phyloP scores from a whole-genome alignment of 35 echinoderm and acorn worm genomes.

The Heliocidaris erythrogramma region DNA sequence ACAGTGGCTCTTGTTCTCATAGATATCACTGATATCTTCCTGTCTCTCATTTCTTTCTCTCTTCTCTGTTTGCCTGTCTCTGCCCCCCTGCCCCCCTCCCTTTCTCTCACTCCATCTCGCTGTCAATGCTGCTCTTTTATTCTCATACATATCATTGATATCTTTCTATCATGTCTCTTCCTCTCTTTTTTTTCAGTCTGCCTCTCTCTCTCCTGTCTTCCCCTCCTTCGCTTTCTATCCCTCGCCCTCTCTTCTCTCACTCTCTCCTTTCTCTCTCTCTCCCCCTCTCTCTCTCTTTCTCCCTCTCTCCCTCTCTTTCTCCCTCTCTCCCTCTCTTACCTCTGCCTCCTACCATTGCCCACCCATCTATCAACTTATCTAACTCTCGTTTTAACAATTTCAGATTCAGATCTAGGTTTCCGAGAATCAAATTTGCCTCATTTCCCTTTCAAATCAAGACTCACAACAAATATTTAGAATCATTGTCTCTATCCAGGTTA shows the following conservation, averaged over 20 bases:
- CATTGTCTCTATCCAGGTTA: no score
- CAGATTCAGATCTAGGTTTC: no score
- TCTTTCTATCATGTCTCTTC: background rate
- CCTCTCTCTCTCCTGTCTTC: background rate
- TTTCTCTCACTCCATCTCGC: background rate
- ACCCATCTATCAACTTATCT: background rate
- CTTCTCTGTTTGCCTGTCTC: no score
- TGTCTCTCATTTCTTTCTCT: no score
- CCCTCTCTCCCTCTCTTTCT: background rate
- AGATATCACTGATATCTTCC: no score
- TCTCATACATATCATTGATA: background rate
- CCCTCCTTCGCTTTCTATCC: background rate
- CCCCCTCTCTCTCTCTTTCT: background rate
- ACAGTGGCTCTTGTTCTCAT: no score
- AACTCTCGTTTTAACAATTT: no score
- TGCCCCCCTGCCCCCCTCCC: no score
- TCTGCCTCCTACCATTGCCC: background rate
- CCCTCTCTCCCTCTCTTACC: background rate
- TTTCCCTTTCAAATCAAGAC: no score
- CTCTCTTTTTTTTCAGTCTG: background rate
- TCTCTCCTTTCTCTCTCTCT: background rate
- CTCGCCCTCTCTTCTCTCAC: background rate
- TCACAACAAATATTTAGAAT: no score
- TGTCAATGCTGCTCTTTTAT: background rate
- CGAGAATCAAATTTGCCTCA: no score